phyloP scores from a whole-genome alignment of 2,888 invertebrate species.

The Elegia similella region DNA sequence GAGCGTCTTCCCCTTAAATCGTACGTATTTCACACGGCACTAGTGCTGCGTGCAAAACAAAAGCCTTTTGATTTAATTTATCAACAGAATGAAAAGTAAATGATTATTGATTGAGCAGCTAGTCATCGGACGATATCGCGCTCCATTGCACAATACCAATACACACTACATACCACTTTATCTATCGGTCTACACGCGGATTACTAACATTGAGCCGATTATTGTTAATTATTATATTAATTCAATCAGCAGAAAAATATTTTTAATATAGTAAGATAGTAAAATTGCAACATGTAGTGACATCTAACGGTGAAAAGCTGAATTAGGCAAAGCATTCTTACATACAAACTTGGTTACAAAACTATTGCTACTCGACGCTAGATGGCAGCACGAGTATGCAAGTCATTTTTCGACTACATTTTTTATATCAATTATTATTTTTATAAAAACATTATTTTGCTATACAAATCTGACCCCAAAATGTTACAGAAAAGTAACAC shows the following conservation, averaged over 20 bases:
- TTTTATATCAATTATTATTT: background rate
- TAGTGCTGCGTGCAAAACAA: constrained; percentile 45
- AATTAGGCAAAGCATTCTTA: background rate
- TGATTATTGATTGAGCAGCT: constrained; percentile 8
- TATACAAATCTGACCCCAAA: background rate
- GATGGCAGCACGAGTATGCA: constrained; percentile 40
- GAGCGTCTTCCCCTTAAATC: constrained; percentile 53
- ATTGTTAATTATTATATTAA: background rate
- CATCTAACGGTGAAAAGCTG: constrained; percentile 46
- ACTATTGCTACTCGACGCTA: constrained; percentile 33
- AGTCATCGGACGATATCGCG: constrained; percentile 1
- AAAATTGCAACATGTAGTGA: constrained; percentile 30
- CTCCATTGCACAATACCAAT: background rate
- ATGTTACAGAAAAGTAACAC: background rate
- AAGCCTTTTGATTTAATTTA: constrained; percentile 38
- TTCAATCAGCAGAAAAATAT: constrained; percentile 9
- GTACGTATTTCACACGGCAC: constrained; percentile 62
- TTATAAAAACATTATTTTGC: no score
- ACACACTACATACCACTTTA: background rate
- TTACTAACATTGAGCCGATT: background rate
- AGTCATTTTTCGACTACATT: background rate
- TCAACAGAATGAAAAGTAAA: constrained; percentile 6
- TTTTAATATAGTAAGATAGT: constrained; percentile 1
- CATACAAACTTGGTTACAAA: background rate
- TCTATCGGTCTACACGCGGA: background rate